Evolutionary conservation across 2,797 vertebrate genomes (phyloP).

Genomic region (Pristis pectinata): DNA sequence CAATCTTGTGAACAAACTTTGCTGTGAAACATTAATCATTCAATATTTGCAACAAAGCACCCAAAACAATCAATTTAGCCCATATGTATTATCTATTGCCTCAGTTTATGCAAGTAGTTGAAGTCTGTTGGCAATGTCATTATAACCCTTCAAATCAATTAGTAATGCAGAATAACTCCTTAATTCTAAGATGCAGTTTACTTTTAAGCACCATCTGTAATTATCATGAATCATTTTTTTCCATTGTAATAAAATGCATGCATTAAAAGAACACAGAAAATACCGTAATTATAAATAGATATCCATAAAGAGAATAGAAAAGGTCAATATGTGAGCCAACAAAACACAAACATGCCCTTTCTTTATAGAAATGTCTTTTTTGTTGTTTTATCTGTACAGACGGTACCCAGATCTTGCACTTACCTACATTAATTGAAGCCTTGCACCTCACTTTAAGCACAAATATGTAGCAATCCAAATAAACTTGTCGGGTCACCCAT

Average conservation of each 20-base stretch:
- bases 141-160: neutral
- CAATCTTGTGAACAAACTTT: slow-evolving; percentile 20
- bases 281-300: neutral
- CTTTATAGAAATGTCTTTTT: neutral
- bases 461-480: neutral
- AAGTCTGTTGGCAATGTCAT: neutral
- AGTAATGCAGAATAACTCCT: neutral
- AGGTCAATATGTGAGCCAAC: neutral
- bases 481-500: neutral
- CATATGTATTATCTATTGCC: neutral
- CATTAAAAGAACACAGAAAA: neutral
- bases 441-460: neutral
- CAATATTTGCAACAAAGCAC: neutral
- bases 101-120: neutral
- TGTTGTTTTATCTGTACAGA: neutral
- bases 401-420: neutral
- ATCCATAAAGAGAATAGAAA: neutral
- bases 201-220: too few species aligned
- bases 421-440: neutral
- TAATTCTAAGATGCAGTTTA: neutral
- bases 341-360: neutral
- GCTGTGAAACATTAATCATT: neutral
- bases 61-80: slow-evolving; percentile 10
- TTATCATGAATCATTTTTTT: neutral
- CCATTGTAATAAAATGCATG: neutral